A percentile compares a stretch with the other conserved stretches of the same genome.
Conservation (phyloP, 37 sponge, comb jelly and placozoan species). For the Agelas oroides region DNA sequence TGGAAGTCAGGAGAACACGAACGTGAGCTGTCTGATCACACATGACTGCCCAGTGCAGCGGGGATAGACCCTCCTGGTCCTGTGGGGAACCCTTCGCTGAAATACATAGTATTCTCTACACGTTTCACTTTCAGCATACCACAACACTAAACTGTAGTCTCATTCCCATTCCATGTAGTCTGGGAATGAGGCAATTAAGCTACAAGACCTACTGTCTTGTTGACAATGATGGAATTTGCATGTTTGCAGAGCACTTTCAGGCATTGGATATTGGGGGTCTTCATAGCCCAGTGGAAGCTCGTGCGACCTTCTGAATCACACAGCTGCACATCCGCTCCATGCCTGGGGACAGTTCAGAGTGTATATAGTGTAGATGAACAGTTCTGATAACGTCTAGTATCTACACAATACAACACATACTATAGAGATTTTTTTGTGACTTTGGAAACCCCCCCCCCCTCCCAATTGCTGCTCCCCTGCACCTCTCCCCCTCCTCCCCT, state of each 20-base stretch:
- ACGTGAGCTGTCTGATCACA: slow-evolving; percentile 77
- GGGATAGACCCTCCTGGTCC: slow-evolving; percentile 76
- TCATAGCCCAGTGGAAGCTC: slow-evolving; percentile 80
- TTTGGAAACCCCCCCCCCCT: too few species aligned
- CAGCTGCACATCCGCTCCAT: slow-evolving; percentile 50
- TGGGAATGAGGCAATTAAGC: too few species aligned
- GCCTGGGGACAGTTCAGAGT: slow-evolving; percentile 15
- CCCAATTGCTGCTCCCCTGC: too few species aligned
- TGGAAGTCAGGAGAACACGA: slow-evolving; percentile 49
- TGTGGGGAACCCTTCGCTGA: background rate
- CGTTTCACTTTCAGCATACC: background rate
- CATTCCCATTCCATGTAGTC: too few species aligned
- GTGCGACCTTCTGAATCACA: slow-evolving; percentile 70
- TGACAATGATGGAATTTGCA: slow-evolving; percentile 22
- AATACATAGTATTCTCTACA: too few species aligned
- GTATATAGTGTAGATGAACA: background rate
- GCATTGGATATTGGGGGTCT: slow-evolving; percentile 70
- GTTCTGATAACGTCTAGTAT: too few species aligned
- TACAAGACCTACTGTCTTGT: slow-evolving; percentile 67
- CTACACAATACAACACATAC: background rate
- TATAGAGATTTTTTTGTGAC: slow-evolving; percentile 1
- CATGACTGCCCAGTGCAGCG: slow-evolving; percentile 92
- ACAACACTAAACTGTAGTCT: background rate
- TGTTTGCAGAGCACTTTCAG: slow-evolving; percentile 71
- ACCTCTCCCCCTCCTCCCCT: too few species aligned